Evolutionary conservation across 2,888 invertebrate genomes (phyloP), one percentile per base, ranked within the genome.

Genomic region (Eupithecia subumbrata): DNA sequence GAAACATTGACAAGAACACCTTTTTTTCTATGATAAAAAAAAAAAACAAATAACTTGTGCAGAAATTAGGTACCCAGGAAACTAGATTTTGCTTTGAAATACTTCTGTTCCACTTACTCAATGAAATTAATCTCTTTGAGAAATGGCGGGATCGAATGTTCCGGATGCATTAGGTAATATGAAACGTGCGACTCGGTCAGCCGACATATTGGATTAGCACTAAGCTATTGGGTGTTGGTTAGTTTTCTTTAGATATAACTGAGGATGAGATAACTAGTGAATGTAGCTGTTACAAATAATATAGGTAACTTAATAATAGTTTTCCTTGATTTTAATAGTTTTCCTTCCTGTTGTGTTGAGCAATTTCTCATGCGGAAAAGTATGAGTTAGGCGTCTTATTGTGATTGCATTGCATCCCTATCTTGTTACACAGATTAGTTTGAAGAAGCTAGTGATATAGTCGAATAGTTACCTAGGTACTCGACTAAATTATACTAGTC

Each of bases 91-190:
- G 34, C 66, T 73, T 73, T 37, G n/a, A 48, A 69, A 67, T 76
- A 60, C 73, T 64, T 52, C 68, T 34, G 71, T 37, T 43, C 64
- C 25, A 72, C 68, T 63, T 72, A 74, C 72, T 73, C 63, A 71
- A 68, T 77, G 77, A 73, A 75, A 77, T 77, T 40, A 73, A 77
- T 77, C 52, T 52, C 68, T 16, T 71, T 73, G 72, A 22, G 74
- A 77, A 75, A 75, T 75, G 70, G 73, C 60, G 52, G 64, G 77
- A 72, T 75, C 68, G 75, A 75, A 69, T 77, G 73, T 75, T 75
- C 43, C 75, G 75, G 75, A 77, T 77, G 77, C 77, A 77, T 75
- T 77, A 73, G 43, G 77, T 73, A 75, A 77, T 77, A 75, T 71
- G 73, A 77, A 75, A 73, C 71, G 69, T n/a, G 34, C 66, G 37